phyloP scores from a whole-genome alignment of 2,113 vertebrate species.

The Apteryx owenii region DNA sequence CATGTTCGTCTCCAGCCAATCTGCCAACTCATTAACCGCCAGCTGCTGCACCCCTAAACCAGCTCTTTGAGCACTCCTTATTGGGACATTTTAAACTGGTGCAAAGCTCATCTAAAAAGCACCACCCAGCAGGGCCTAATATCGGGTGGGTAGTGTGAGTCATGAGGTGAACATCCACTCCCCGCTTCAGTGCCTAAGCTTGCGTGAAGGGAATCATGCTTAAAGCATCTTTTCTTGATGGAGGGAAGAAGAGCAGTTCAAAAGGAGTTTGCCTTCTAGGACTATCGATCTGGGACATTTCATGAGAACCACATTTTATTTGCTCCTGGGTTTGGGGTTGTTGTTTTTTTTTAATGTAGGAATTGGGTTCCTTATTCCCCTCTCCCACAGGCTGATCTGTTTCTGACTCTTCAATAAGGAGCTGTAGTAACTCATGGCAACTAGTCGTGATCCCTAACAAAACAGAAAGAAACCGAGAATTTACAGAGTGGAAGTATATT shows the following conservation, averaged over 20 bases:
- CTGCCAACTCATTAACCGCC: constrained; percentile 69
- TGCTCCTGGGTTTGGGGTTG: background rate
- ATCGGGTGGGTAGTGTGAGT: background rate
- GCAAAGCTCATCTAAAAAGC: constrained; percentile 1
- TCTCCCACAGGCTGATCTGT: background rate
- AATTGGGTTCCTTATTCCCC: background rate
- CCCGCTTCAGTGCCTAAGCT: background rate
- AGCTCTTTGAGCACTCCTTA: background rate
- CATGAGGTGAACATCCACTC: background rate
- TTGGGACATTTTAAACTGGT: constrained; percentile 43
- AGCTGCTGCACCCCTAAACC: constrained; percentile 37
- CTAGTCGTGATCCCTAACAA: background rate
- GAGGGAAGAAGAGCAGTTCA: background rate
- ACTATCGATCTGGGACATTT: background rate
- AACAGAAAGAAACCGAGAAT: background rate
- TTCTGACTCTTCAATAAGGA: background rate
- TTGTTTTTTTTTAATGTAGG: background rate
- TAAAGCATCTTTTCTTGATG: background rate
- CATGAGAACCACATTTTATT: background rate
- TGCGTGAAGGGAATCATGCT: background rate
- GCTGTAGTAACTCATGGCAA: background rate
- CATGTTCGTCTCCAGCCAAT: constrained; percentile 28
- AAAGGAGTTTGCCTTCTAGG: background rate
- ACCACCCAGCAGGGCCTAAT: background rate
- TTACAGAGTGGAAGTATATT: background rate